Evolutionary conservation across 2,888 invertebrate species (phyloP), one percentile per base, ranked within the genome.

Genomic region (Aleiodes leptofemur): DNA sequence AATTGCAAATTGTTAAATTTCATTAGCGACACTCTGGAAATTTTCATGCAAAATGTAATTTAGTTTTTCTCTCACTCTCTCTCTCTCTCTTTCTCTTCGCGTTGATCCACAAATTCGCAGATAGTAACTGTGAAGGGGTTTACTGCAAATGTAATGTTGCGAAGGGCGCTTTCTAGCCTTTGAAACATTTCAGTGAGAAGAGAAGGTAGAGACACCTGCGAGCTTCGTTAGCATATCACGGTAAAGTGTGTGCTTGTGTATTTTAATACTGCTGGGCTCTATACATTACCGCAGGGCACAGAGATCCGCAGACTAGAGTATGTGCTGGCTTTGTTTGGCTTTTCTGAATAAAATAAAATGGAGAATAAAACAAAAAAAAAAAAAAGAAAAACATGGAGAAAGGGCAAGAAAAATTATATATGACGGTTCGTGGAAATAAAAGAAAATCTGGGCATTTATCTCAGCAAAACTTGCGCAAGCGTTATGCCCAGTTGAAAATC

Each of bases 201-300:
- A 43, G 43, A 43, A 43, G 43, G 43, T 43, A 43, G 43, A 53
- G 16, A 53, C 68, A 71, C 70, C 71, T 76, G 78, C 74, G 74
- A 77, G 77, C 70, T 82, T 79, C 80, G 79, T 82, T 81, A 80
- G 81, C 79, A 82, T 78, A 79, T 80, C 77, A 77, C 69, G 59
- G 72, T n/a, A 16, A 70, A 9, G 57, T 31, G 59, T 48, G 64
- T 64, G 61, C 73, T 55, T 74, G 66, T 74, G 66, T 56, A 68
- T 70, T 73, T 69, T 66, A 75, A 71, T 74, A 66, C 76, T 72
- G 50, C 72, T 55, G 55, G 74, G 59, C 59, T 64, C 43, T 64
- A 73, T 66, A 53, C 69, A 72, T 69, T 43, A 34, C 71, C 48
- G 38, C 55, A 68, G 55, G 74, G 43, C 34, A 23, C 23, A 34